Evolutionary conservation across 2,888 invertebrate genomes (phyloP), one percentile per base, ranked within the genome.

Genomic region (Brachyopa scutellaris): DNA sequence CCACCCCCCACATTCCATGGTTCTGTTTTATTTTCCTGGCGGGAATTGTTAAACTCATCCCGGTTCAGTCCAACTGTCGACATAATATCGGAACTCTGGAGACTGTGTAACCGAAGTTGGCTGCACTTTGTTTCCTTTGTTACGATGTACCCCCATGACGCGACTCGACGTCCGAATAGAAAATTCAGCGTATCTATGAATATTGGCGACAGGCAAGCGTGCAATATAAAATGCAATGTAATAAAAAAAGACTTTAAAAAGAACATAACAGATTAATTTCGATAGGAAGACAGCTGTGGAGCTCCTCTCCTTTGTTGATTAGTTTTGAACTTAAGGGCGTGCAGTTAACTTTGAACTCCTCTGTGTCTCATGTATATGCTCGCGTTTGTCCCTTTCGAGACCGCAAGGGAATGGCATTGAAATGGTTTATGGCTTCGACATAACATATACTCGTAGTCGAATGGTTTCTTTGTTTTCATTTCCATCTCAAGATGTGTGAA

Each of bases 251-350:
- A 61, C 33, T 31, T 79, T 1, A 5, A 40, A n/a, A n/a, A n/a
- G n/a, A n/a, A n/a, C n/a, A n/a, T n/a, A 26, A 26, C 55, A 38
- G 62, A 74, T 74, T 74, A 62, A 79, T 74, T 67, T 79, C 74
- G 74, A 74, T 67, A 11, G 73, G 36, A 62, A 33, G 21, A 38
- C 15, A 29, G 45, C 33, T 70, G n/a, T n/a, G n/a, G n/a, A n/a
- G n/a, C n/a, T n/a, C n/a, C n/a, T 42, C 13, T 47, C 21, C 61
- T 74, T 74, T 57, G 74, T 67, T 74, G 61, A 69, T 69, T 66
- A 62, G 64, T 53, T 55, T 57, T n/a, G 8, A 61, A 42, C 11
- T 57, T 57, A 61, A 69, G 49, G 74, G 55, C 57, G 61, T 57
- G 55, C 55, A 62, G 23, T 26, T 3, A 3, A 55, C 42, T 59